Evolutionary conservation across 2,797 vertebrate species (phyloP).

Genomic region (Smutsia temminckii): DNA sequence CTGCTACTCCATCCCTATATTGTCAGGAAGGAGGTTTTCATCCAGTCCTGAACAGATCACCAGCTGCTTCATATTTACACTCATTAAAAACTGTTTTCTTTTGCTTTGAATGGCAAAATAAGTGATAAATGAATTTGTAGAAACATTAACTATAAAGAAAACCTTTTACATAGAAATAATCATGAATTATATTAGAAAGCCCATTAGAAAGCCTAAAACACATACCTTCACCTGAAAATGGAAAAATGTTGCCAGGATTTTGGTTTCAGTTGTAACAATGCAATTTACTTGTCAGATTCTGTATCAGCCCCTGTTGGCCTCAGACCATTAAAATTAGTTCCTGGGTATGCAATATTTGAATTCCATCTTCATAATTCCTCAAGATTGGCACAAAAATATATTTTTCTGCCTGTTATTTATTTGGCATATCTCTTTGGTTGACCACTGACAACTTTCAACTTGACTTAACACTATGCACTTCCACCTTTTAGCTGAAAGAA

Average conservation of each 20-base stretch:
- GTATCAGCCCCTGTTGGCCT: not conserved
- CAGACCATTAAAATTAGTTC: not conserved
- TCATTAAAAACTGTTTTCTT: not conserved
- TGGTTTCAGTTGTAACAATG: not conserved
- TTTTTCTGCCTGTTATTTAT: not conserved
- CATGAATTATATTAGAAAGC: not conserved
- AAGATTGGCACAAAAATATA: not conserved
- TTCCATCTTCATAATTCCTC: not conserved
- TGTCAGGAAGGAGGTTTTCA: not conserved
- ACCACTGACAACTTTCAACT: not conserved
- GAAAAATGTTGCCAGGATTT: not conserved
- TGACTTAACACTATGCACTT: not conserved
- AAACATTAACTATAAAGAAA: not conserved
- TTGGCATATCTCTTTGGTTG: not conserved
- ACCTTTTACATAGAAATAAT: not conserved
- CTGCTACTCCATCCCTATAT: not conserved
- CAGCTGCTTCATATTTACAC: not conserved
- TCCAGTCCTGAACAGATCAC: not conserved
- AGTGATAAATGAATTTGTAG: not conserved
- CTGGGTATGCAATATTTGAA: not conserved
- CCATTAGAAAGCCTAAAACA: slow-evolving; percentile 12
- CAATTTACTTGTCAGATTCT: not conserved
- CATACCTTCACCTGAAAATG: not conserved
- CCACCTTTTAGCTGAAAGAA: not conserved
- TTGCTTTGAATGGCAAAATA: not conserved